Conservation (phyloP, 2,113 vertebrate genomes). For the Lamprologus ornatipinnis region DNA sequence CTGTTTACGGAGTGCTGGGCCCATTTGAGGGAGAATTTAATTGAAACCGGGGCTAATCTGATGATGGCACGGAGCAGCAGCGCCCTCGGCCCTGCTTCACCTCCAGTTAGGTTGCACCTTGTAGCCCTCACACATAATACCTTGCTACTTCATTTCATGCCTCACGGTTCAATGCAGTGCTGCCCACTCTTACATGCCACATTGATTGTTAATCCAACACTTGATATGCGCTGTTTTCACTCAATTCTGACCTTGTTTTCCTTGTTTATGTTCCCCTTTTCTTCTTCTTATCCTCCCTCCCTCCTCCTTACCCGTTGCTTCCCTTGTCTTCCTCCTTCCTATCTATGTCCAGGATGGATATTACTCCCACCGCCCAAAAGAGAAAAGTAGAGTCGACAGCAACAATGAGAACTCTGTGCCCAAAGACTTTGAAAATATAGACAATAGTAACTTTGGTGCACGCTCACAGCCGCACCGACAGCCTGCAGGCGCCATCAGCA, state of each 20-base stretch:
- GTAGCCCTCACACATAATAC: slow-evolving; percentile 29
- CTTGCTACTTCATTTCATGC: slow-evolving; percentile 60
- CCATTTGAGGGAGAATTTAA: slow-evolving; percentile 56
- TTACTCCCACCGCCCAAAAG: slow-evolving; percentile 92
- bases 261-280: slow-evolving; percentile 16
- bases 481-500: slow-evolving; percentile 53
- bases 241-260: slow-evolving; percentile 45
- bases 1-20: slow-evolving; percentile 49
- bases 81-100: slow-evolving; percentile 14
- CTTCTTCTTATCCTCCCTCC: neutral
- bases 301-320: neutral
- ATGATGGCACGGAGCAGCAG: slow-evolving; percentile 27
- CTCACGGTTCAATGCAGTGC: slow-evolving; percentile 38
- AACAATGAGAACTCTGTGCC: slow-evolving; percentile 99
- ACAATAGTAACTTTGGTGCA: slow-evolving; percentile 95
- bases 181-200: slow-evolving; percentile 38
- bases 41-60: slow-evolving; percentile 64
- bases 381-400: slow-evolving; percentile 89
- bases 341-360: slow-evolving; percentile 79
- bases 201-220: slow-evolving; percentile 58
- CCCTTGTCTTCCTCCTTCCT: neutral
- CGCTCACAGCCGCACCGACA: slow-evolving; percentile 85
- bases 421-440: slow-evolving; percentile 96
- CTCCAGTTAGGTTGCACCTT: slow-evolving; percentile 40
- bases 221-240: slow-evolving; percentile 44